Conservation (phyloP, 2,797 vertebrate species). For the Apogon hyalosoma region DNA sequence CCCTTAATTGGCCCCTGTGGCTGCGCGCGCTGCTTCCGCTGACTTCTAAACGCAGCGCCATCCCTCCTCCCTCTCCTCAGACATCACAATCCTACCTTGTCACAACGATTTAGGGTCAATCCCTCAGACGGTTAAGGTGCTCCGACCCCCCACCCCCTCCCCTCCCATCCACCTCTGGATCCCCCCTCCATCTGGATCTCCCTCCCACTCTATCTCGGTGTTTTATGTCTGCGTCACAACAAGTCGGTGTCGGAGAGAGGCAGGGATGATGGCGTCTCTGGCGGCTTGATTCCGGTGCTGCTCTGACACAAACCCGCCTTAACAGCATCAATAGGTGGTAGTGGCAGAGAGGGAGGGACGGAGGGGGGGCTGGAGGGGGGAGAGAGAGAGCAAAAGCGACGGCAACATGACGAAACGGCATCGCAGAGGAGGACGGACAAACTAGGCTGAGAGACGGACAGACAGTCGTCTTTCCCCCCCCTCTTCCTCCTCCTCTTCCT, state of each 20-base stretch:
- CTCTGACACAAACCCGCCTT: constrained; percentile 76
- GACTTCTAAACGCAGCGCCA: constrained; percentile 33
- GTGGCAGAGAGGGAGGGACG: constrained; percentile 28
- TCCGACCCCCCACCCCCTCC: constrained; percentile 32
- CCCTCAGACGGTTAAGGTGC: constrained; percentile 73
- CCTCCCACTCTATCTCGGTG: constrained; percentile 84
- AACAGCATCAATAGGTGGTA: constrained; percentile 74
- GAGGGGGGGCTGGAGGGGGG: constrained; percentile 12
- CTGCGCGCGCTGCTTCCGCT: constrained; percentile 43
- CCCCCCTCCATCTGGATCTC: constrained; percentile 69
- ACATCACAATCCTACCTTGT: constrained; percentile 68
- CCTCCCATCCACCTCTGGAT: constrained; percentile 40
- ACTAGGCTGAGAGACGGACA: constrained; percentile 77
- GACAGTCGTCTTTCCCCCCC: constrained; percentile 50
- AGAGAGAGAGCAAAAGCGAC: constrained; percentile 53
- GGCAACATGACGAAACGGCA: constrained; percentile 83
- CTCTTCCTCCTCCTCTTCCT: constrained; percentile 18
- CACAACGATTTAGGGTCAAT: constrained; percentile 74
- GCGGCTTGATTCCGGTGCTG: constrained; percentile 82
- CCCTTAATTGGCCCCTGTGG: constrained; percentile 65
- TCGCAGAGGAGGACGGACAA: constrained; percentile 78
- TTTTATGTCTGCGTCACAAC: constrained; percentile 92
- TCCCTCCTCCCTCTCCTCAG: constrained; percentile 19
- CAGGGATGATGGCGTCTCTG: constrained; percentile 88
- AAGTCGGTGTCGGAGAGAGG: constrained; percentile 84